Evolutionary conservation across 2,113 vertebrate species (phyloP).

Genomic region (Megaleporinus macrocephalus): DNA sequence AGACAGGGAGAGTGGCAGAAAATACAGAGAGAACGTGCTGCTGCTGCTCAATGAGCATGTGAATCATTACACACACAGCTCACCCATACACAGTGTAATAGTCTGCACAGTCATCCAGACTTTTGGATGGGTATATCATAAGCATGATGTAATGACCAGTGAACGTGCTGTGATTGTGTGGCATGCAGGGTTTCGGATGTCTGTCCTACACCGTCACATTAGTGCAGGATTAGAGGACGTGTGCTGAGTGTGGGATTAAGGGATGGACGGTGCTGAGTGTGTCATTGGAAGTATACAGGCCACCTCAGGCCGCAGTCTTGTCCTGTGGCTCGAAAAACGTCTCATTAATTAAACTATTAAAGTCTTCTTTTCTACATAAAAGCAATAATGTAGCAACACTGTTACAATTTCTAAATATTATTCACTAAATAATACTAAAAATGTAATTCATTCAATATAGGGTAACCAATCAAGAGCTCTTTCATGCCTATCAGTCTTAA

Average conservation of each 20-base stretch:
- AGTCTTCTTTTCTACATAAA: background rate
- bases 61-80: slow-evolving; percentile 21
- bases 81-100: slow-evolving; percentile 3
- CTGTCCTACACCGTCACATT: background rate
- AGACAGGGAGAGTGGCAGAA: slow-evolving; percentile 4
- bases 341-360: background rate
- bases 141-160: slow-evolving; percentile 5
- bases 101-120: slow-evolving; percentile 12
- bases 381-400: too few relatives aligned
- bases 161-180: background rate
- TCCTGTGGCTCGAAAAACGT: background rate
- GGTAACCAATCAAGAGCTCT: too few relatives aligned
- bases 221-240: background rate
- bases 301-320: background rate
- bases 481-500: too few relatives aligned
- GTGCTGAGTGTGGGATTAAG: background rate
- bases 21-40: slow-evolving; percentile 21
- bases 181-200: background rate
- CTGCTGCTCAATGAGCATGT: slow-evolving; percentile 37
- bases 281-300: background rate
- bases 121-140: slow-evolving; percentile 21
- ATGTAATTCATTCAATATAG: too few relatives aligned
- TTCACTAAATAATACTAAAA: too few relatives aligned
- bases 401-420: too few relatives aligned
- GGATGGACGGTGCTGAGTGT: background rate